Percentiles rank a stretch among this genome's conserved stretches.
Evolutionary conservation across 2,113 vertebrate genomes (phyloP).

Genomic region (Pholis gunnellus): DNA sequence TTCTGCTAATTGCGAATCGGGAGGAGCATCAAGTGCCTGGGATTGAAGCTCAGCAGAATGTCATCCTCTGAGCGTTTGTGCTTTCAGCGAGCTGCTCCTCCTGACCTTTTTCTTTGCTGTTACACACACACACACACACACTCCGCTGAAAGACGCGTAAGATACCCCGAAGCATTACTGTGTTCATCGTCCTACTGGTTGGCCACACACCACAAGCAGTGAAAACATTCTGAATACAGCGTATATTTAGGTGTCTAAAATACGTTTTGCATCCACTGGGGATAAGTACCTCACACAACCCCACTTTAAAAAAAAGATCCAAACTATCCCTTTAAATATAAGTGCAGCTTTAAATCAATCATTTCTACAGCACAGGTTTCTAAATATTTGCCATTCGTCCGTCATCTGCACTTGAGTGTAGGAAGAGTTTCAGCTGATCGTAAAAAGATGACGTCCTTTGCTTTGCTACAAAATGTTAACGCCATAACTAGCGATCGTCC

Average conservation of each 20-base stretch:
- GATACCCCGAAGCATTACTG: background rate
- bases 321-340: background rate
- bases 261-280: background rate
- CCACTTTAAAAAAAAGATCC: background rate
- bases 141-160: no score
- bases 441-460: background rate
- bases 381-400: background rate
- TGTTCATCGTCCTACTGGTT: background rate
- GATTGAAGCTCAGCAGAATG: slow-evolving; percentile 1
- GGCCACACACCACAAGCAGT: background rate
- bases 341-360: background rate
- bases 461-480: background rate
- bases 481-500: background rate
- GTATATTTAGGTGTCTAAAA: background rate
- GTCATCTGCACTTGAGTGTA: background rate
- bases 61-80: slow-evolving; percentile 12
- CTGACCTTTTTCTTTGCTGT: background rate
- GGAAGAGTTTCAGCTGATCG: background rate
- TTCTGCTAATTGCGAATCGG: slow-evolving; percentile 30
- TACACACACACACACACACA: no score
- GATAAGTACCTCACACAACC: no score
- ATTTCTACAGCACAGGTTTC: background rate
- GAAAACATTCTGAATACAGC: no score
- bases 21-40: slow-evolving; percentile 8
- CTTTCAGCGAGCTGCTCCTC: background rate